Conservation (phyloP, 2,888 invertebrate genomes). For the Agriopis leucophaearia region DNA sequence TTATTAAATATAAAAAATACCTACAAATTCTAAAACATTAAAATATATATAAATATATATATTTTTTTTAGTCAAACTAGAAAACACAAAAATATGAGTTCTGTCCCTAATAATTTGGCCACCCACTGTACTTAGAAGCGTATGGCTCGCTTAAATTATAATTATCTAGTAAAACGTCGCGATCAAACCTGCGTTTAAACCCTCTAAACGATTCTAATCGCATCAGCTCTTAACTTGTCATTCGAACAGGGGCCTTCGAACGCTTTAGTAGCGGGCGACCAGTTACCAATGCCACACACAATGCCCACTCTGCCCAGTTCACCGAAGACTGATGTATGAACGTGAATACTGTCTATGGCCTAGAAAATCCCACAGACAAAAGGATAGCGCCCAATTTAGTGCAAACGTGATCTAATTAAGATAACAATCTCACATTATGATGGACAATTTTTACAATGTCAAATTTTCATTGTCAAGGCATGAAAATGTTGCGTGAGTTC, state of each 20-base stretch:
- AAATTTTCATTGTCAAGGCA: constrained; percentile 61
- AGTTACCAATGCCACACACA: constrained; percentile 72
- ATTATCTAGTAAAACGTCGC: not conserved
- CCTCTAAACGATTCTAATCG: constrained; percentile 33
- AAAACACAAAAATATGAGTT: no score
- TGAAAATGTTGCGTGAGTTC: constrained; percentile 28
- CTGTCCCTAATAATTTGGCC: no score
- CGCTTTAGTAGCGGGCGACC: constrained; percentile 55
- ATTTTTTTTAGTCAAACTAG: no score
- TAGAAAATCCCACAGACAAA: constrained; percentile 29
- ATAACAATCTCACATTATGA: constrained; percentile 58
- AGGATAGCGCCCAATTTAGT: constrained; percentile 53
- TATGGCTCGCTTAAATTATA: not conserved
- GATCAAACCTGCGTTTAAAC: not conserved
- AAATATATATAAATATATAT: no score
- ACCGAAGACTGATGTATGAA: constrained; percentile 58
- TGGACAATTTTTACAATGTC: constrained; percentile 53
- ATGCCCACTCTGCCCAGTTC: constrained; percentile 62
- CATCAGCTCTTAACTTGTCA: constrained; percentile 55
- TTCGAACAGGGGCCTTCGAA: constrained; percentile 66
- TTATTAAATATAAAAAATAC: no score
- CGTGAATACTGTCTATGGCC: constrained; percentile 47
- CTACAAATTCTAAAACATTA: no score
- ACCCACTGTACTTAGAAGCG: no score
- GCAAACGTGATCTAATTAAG: constrained; percentile 67